Evolutionary conservation across 1,140 invertebrate species (phyloP), one percentile per base, ranked within the genome.

Genomic region (Melitaea cinxia): DNA sequence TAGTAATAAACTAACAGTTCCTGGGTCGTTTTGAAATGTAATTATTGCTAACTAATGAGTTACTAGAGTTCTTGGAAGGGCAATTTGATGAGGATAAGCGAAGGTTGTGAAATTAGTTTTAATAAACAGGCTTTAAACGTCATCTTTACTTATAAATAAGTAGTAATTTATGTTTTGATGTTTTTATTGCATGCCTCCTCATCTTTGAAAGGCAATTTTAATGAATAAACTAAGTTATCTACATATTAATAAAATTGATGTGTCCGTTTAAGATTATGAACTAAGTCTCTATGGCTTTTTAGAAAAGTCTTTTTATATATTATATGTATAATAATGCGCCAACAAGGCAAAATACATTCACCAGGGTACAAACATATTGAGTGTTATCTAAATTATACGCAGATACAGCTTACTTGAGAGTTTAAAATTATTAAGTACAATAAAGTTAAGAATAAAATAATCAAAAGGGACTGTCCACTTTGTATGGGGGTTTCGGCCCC

Each of bases 1-100:
- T 55, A 49, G 72, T 65, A 28, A n/a, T n/a, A n/a, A n/a, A n/a
- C n/a, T n/a, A n/a, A 47, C 39, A 57, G 64, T 70, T 77, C 72
- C 72, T 64, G 61, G 70, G 73, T 69, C 57, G 66, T 73, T 75
- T 76, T 67, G 65, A 73, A 67, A 73, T 73, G 74, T 78, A 82
- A 83, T 80, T 78, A 83, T 83, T 73, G 66, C 61, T 39, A 45
- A 70, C 64, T 82, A 80, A 80, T 78, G 72, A 81, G 74, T 80
- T 56, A 56, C 53, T 21, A 45, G 39, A 45, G 15, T 56, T 77
- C 77, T 77, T 53, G 54, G 77, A 76, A 77, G 67, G 64, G 73
- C 64, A 80, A 80, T 78, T 78, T 78, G 70, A 63, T 54, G 54
- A 69, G 66, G 71, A 74, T 70, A 63, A 68, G 57, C 47, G 53